Base-by-base conservation (phyloP, 1,140 invertebrate species). In the Drosophila nikananu region DNA sequence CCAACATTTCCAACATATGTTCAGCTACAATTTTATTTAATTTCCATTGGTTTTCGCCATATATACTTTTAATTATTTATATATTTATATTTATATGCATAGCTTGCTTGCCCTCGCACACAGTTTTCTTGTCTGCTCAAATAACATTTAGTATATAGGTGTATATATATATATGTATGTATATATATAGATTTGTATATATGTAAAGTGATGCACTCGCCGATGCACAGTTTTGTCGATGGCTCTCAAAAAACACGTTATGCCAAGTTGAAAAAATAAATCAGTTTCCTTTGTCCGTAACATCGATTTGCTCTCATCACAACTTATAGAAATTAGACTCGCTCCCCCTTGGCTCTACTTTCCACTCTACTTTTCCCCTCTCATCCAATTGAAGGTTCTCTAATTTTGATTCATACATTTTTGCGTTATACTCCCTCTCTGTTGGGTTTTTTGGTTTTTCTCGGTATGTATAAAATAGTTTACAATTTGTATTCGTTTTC, bases 391-490 rank as follows among this genome's bases (percentile, higher is more conserved):
- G 46, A 86, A 78, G 72, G 67, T 65, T 64, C 59, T 64, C 65
- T 71, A 86, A 86, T 86, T 75, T 82, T 62, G 55, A 70, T 70
- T 80, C 52, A 27, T 44, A 17, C 62, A 23, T 58, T 68, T 59
- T 55, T 25, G 32, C 48, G 54, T 79, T 70, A 37, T 23, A 23
- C 32, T 54, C 13, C 51, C 7, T 52, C 54, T 66, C 48, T 55
- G 21, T 52, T 59, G 17, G 27, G 8, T 32, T 32, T 55, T 59
- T 80, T 71, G 12, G 48, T 75, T 71, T 67, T 32, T 60, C 49
- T 81, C 68, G 59, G 62, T 80, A 76, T 91, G 81, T 91, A 90
- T 86, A 89, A 90, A 89, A 89, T 89, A 90, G 81, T 89, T 91
- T 89, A 84, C 86, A 90, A 79, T 89, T 89, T 91, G 74, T 77